These are phyloP conservation scores for Leptopilina boulardi DNA, from an alignment of 1,140 invertebrate genomes.

Conservation along the genomic window DNA sequence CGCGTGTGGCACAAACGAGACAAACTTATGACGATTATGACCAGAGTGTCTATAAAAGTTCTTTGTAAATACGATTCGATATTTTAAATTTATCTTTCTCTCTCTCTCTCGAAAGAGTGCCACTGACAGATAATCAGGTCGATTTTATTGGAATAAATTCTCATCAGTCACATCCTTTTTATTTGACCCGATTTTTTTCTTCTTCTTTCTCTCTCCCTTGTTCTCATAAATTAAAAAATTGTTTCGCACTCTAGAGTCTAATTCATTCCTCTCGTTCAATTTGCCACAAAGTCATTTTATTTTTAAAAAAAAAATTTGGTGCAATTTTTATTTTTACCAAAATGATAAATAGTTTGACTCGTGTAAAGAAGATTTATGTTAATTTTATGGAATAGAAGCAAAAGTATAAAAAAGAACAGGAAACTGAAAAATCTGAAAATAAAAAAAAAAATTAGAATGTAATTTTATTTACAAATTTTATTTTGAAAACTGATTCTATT, in stretches of 20 bases:
- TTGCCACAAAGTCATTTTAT: neutral
- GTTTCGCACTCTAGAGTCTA: neutral
- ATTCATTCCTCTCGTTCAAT: neutral
- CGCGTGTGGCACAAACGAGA: neutral
- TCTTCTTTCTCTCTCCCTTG: neutral
- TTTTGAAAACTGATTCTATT: no score
- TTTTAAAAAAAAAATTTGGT: neutral
- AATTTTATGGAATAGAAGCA: neutral
- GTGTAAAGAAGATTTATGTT: neutral
- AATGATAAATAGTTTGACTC: neutral
- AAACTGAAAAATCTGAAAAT: neutral
- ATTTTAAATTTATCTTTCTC: no score
- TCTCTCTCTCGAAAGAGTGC: neutral
- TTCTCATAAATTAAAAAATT: neutral
- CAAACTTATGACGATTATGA: neutral
- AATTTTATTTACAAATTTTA: neutral
- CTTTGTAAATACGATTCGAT: no score
- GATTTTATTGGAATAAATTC: constrained; percentile 9
- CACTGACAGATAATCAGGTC: neutral
- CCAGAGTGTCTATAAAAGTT: neutral
- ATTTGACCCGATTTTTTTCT: constrained; percentile 2
- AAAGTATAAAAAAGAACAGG: neutral
- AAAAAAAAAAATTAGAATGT: neutral
- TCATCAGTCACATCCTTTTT: constrained; percentile 13
- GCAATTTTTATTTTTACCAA: no score